Evolutionary conservation across 2,113 vertebrate species (phyloP).

Genomic region (Miniopterus natalensis): DNA sequence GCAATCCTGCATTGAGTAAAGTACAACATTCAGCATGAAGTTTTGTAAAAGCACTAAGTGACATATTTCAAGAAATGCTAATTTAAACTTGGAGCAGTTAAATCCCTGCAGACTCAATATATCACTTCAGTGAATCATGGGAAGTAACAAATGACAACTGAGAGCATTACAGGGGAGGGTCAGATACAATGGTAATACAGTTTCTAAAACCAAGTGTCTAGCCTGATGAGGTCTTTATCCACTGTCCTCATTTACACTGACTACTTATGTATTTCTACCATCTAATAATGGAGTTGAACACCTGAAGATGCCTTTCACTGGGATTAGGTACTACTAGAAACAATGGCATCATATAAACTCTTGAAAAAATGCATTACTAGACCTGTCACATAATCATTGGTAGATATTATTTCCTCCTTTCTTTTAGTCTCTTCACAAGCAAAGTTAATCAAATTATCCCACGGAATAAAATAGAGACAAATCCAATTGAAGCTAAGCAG

Average conservation of each 20-base stretch:
- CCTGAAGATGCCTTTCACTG: not conserved
- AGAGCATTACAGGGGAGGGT: not conserved
- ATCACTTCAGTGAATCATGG: not conserved
- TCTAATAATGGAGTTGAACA: not conserved
- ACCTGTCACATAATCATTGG: not conserved
- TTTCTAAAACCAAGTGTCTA: not conserved
- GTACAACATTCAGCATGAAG: not conserved
- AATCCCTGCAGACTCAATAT: not conserved
- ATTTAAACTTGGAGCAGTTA: not conserved
- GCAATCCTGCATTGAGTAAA: not conserved
- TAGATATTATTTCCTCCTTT: slow-evolving; percentile 30
- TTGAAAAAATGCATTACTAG: not conserved
- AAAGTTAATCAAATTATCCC: not conserved
- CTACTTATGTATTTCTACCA: not conserved
- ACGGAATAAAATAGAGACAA: not conserved
- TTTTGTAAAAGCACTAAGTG: not conserved
- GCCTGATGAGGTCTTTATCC: not conserved
- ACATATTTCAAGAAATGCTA: not conserved
- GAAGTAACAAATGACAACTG: not conserved
- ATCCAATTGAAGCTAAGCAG: not conserved
- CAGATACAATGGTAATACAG: not conserved
- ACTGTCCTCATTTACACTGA: not conserved
- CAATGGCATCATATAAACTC: not conserved
- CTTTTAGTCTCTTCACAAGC: not conserved
- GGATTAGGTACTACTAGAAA: not conserved